Conservation (phyloP, 2,888 invertebrate genomes). For the Phymatocera aterrima region DNA sequence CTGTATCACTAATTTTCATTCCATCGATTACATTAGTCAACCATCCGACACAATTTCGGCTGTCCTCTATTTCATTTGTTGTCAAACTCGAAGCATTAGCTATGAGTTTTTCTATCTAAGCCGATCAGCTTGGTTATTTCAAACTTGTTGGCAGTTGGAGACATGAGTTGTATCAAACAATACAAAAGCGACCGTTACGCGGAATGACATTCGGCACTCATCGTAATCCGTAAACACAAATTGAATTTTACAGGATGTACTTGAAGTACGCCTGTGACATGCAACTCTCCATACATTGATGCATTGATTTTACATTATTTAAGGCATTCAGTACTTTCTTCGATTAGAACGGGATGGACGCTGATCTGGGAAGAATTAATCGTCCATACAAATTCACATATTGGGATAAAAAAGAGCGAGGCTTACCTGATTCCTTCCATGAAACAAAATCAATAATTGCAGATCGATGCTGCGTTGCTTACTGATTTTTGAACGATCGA, state of each 20-base stretch:
- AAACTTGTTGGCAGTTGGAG: not conserved
- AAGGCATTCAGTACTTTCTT: no score
- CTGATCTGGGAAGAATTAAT: no score
- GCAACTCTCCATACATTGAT: no score
- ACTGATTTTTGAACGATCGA: slow-evolving; percentile 8
- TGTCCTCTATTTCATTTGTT: slow-evolving; percentile 21
- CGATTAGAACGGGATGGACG: no score
- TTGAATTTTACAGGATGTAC: not conserved
- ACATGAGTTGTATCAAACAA: not conserved
- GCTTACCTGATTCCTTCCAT: not conserved
- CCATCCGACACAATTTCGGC: not conserved
- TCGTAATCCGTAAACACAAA: not conserved
- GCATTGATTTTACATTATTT: no score
- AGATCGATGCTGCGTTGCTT: not conserved
- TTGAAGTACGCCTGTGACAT: no score
- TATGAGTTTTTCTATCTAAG: not conserved
- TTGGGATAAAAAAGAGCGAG: not conserved
- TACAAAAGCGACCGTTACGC: no score
- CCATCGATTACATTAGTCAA: not conserved
- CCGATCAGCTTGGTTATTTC: not conserved
- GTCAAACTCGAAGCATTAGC: not conserved
- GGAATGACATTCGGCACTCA: not conserved
- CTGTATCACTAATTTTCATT: not conserved
- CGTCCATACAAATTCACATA: no score
- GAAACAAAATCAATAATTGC: not conserved